Evolutionary conservation across 1,140 invertebrate species (phyloP).

Genomic region (Mesaphorura yosii): DNA sequence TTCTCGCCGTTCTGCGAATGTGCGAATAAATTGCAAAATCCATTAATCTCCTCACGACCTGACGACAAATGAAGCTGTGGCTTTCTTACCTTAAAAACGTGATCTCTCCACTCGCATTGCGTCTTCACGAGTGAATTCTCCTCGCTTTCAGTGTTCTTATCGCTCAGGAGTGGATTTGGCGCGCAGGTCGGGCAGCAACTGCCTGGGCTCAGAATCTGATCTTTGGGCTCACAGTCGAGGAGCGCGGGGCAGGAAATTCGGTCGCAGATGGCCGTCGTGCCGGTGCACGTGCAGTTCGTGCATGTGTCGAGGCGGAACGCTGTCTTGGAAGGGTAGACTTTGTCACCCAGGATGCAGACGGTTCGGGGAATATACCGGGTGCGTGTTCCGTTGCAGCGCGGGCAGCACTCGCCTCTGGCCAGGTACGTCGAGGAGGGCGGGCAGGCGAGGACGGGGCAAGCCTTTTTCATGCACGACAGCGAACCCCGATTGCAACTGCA

Average conservation of each 20-base stretch:
- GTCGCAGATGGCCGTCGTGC: constrained; percentile 59
- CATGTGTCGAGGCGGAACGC: constrained; percentile 59
- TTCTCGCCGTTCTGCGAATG: constrained; percentile 61
- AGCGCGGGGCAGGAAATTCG: constrained; percentile 67
- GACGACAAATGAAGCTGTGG: neutral
- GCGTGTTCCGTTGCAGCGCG: constrained; percentile 50
- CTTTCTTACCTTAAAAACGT: constrained; percentile 24
- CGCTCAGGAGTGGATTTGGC: too few species aligned
- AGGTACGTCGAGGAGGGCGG: constrained; percentile 50
- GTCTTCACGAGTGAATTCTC: constrained; percentile 7
- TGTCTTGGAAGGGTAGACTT: constrained; percentile 46
- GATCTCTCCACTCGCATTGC: constrained; percentile 26
- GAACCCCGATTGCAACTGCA: constrained; percentile 65
- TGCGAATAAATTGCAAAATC: neutral
- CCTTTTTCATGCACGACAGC: constrained; percentile 65
- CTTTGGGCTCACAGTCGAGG: constrained; percentile 60
- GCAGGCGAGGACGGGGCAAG: constrained; percentile 73
- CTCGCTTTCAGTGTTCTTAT: too few species aligned
- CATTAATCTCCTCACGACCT: neutral
- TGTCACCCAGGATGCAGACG: constrained; percentile 55
- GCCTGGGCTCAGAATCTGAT: constrained; percentile 49
- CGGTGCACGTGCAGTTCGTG: constrained; percentile 62
- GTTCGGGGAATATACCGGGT: constrained; percentile 29
- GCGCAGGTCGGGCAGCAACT: constrained; percentile 59
- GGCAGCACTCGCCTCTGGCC: constrained; percentile 67